Base-by-base conservation (phyloP, 2,888 invertebrate species). In the Aphidoletes aphidimyza region DNA sequence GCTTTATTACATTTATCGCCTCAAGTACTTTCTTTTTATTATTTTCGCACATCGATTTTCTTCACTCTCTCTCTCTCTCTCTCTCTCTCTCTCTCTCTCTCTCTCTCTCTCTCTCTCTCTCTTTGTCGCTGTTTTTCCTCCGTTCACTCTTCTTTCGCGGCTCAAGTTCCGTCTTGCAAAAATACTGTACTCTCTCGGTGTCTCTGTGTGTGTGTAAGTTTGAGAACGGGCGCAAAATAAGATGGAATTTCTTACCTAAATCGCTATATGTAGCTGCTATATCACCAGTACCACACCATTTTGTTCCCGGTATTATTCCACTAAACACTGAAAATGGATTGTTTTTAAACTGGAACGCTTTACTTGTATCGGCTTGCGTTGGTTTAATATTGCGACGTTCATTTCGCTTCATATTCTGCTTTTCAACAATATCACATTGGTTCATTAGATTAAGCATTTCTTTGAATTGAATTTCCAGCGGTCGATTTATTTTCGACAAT, bases 251-350 rank as follows among this genome's bases (percentile, higher is more conserved):
- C 81, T 37, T 30, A 81, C 81, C 81, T 86, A 97, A 91, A 90
- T 97, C 97, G 89, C 94, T 94, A 90, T 96, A 97, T 88, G 94
- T 93, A 30, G 92, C 91, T 0, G 97, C 97, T 86, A 96, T 93
- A 89, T 97, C 97, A 0, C 97, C 97, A 0, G 95, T 94, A 26
- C 97, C 97, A 88, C 97, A 98, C 69, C 84, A 47, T 49, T 39
- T 84, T 86, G 87, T 87, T 95, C 96, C 96, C 90, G 96, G 96
- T 88, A 96, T 92, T 86, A 96, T 95, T 47, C 96, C 96, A 88
- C 93, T 95, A 83, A 96, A 91, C 86, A 96, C 88, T 0, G 94
- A 93, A 47, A 94, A 91, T 9, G 94, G 94, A 88, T 93, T 94
- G 11, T 81, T 81, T 81, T 81, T 81, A 11, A 81, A 81, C 19